A percentile compares a stretch with the other conserved stretches of the same genome.
Conservation (phyloP, 2,113 vertebrate genomes). For the Gobius niger region DNA sequence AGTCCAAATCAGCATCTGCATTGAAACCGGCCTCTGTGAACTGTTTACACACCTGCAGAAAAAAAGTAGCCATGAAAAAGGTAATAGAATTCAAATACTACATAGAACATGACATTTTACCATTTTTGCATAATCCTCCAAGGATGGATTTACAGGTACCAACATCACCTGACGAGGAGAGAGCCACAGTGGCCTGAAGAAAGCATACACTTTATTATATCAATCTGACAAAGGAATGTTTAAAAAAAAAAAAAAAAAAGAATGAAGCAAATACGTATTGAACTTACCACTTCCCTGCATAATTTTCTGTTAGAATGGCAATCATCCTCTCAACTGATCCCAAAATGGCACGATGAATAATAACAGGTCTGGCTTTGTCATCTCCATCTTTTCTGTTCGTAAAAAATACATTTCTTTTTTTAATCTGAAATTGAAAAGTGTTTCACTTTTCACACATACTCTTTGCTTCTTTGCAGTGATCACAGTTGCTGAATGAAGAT, state of each 20-base stretch:
- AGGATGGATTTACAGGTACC: constrained; percentile 86
- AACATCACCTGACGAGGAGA: constrained; percentile 92
- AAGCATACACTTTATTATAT: constrained; percentile 10
- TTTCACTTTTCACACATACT: too few relatives aligned
- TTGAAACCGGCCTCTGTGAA: constrained; percentile 91
- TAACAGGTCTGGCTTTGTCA: constrained; percentile 87
- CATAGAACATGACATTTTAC: constrained; percentile 35
- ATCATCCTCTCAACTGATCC: constrained; percentile 96
- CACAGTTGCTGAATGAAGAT: neutral
- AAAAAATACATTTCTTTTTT: neutral
- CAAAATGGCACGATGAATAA: constrained; percentile 92
- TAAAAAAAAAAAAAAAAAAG: neutral
- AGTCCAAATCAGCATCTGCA: constrained; percentile 90
- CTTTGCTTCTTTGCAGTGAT: neutral
- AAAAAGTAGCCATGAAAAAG: neutral
- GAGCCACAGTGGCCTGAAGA: constrained; percentile 90
- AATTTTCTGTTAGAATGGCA: constrained; percentile 93
- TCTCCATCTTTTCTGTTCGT: constrained; percentile 86
- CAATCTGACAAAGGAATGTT: neutral
- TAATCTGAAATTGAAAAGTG: too few relatives aligned
- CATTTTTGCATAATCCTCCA: constrained; percentile 85
- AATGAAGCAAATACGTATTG: too few relatives aligned
- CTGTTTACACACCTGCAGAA: constrained; percentile 81
- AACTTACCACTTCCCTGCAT: constrained; percentile 90
- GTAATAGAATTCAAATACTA: neutral